Evolutionary conservation across 1,140 invertebrate genomes (phyloP).

Genomic region (Tribolium castaneum): DNA sequence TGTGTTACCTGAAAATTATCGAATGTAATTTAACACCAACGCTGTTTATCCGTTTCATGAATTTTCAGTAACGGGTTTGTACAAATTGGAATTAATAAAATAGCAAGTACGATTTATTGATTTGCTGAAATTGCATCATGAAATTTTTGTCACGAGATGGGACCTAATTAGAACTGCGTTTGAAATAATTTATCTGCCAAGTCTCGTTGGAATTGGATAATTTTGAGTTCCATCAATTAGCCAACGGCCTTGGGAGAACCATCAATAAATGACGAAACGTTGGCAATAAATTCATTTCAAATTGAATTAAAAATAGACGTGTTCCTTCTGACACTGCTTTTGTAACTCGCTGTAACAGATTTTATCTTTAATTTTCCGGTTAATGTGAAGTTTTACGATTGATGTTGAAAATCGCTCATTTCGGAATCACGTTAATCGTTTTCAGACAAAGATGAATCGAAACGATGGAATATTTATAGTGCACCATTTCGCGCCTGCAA

Average conservation of each 20-base stretch:
- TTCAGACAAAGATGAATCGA: conserved; percentile 5
- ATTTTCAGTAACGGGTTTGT: neutral
- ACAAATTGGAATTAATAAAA: neutral
- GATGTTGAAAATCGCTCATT: conserved; percentile 3
- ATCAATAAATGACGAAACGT: conserved; percentile 28
- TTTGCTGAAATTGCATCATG: neutral
- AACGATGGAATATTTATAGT: conserved; percentile 12
- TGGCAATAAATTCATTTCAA: conserved; percentile 9
- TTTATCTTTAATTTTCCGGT: neutral
- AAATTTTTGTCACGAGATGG: neutral
- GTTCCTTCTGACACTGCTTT: neutral
- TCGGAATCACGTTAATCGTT: neutral
- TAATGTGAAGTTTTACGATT: neutral
- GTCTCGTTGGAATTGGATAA: neutral
- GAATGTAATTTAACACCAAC: neutral
- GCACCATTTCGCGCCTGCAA: neutral
- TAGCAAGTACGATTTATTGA: neutral
- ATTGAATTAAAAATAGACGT: conserved; percentile 22
- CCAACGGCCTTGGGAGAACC: neutral
- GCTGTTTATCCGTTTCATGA: neutral
- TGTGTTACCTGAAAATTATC: neutral
- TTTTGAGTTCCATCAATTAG: conserved; percentile 8
- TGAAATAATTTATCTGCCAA: neutral
- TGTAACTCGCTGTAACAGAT: neutral
- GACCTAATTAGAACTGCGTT: neutral